These are phyloP conservation scores for Ectobius pallidus DNA, from an alignment of 2,888 invertebrate genomes.

Conservation along the genomic window DNA sequence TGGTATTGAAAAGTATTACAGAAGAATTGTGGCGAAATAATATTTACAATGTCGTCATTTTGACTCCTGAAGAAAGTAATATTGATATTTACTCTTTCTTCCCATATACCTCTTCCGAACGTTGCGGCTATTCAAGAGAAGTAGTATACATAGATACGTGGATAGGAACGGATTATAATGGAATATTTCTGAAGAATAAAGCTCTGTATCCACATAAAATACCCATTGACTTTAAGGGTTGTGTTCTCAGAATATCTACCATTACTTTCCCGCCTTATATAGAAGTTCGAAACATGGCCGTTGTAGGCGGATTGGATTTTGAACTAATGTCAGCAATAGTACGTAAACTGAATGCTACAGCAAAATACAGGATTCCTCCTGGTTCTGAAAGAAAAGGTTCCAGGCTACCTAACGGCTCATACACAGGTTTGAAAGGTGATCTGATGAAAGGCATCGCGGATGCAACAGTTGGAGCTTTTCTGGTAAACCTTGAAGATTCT, in stretches of 20 bases:
- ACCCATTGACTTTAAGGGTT: not conserved
- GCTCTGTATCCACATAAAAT: not conserved
- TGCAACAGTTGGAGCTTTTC: not conserved
- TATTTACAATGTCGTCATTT: not conserved
- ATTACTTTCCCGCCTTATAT: not conserved
- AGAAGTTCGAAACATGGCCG: not conserved
- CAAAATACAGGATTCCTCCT: not conserved
- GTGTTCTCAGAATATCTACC: not conserved
- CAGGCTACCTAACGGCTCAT: not conserved
- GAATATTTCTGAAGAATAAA: not conserved
- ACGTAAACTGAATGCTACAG: not conserved
- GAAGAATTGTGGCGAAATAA: not conserved
- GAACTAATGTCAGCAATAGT: not conserved
- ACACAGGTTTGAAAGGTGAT: constrained; percentile 7
- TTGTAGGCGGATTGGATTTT: not conserved
- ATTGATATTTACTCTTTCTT: not conserved
- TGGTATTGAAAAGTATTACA: not conserved
- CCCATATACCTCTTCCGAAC: not conserved
- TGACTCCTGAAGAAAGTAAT: not conserved
- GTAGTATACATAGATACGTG: not conserved
- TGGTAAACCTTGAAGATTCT: not conserved
- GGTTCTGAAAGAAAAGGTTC: not conserved
- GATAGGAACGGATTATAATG: not conserved
- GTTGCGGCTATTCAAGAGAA: not conserved
- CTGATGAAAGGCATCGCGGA: not conserved